These are phyloP conservation scores for Zaprionus davidi DNA, from an alignment of 1,140 invertebrate species.

Conservation along the genomic window DNA sequence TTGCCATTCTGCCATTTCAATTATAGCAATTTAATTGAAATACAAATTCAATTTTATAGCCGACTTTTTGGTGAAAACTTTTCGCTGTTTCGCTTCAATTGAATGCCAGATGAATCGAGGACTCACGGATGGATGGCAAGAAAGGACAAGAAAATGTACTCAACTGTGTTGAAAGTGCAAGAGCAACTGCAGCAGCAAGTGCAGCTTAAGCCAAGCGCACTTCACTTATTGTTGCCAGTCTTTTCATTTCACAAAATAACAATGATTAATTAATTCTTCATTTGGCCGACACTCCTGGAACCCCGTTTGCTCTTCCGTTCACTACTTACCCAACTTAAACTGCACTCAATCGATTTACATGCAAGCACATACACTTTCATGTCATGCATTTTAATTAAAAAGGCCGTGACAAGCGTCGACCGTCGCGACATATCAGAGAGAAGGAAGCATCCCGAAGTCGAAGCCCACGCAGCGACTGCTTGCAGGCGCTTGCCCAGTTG, in stretches of 20 bases:
- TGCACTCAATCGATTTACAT: constrained; percentile 71
- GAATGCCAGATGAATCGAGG: constrained; percentile 14
- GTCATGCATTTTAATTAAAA: constrained; percentile 79
- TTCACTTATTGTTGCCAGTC: constrained; percentile 9
- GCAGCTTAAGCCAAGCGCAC: constrained; percentile 26
- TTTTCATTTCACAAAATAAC: constrained; percentile 50
- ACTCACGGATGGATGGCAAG: background rate
- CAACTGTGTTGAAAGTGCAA: constrained; percentile 2
- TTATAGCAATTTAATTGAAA: constrained; percentile 71
- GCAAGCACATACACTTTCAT: constrained; percentile 24
- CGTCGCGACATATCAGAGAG: constrained; percentile 10
- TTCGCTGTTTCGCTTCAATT: constrained; percentile 17
- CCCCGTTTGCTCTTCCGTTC: background rate
- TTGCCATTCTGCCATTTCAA: constrained; percentile 43
- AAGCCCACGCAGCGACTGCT: constrained; percentile 21
- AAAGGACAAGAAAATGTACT: constrained; percentile 9
- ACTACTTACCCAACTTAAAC: constrained; percentile 50
- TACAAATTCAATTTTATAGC: constrained; percentile 68
- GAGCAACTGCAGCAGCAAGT: background rate
- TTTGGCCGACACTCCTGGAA: background rate
- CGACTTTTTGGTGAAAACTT: constrained; percentile 43
- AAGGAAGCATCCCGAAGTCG: background rate
- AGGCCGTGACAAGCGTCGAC: constrained; percentile 32
- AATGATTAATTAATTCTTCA: constrained; percentile 63
- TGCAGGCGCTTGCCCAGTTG: constrained; percentile 2